Evolutionary conservation across 2,797 vertebrate genomes (phyloP), one percentile per base, ranked within the genome.

Genomic region (Lepidocolaptes lacrymiger): DNA sequence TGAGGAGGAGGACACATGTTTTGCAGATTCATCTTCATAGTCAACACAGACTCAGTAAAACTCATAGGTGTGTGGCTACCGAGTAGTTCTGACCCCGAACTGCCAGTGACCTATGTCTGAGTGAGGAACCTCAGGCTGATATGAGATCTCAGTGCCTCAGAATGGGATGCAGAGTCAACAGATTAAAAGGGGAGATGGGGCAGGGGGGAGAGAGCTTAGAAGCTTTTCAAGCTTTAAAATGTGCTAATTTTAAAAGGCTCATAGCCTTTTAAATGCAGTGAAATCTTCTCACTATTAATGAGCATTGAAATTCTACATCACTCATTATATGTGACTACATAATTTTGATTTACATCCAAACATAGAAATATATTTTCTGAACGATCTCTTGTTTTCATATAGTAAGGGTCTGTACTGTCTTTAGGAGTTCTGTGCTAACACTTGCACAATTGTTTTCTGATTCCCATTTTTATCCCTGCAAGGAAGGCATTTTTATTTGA

Each of bases 401-500:
- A 21, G 1, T 32, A 46, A 66, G 32, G 11, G 21, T 10, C 26
- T 62, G 7, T 48, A 28, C 20, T 1, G 0, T 56, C 32, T 55
- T 67, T 34, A 44, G 55, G 39, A 74, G 32, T 74, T 88, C 8
- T 43, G 1, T 76, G 44, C 52, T 59, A 52, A 56, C 9, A 61
- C 10, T 15, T 37, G 18, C 26, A 51, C 37, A 54, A 30, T 48
- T 32, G 59, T 92, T 61, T 81, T 72, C 55, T 73, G n/a, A 32
- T 69, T 74, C 26, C 7, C 4, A 12, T 67, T 89, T 86, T 85
- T 69, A 82, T 90, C 55, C n/a, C 23, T 85, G 48, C 66, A 66
- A 87, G 58, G n/a, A 69, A 7, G 69, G 59, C 30, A 34, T 76
- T 95, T 93, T 86, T 85, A 36, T 88, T 73, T 87, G 59, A 72